Base-by-base conservation (phyloP, 1,140 invertebrate genomes). In the Uloborus diversus region DNA sequence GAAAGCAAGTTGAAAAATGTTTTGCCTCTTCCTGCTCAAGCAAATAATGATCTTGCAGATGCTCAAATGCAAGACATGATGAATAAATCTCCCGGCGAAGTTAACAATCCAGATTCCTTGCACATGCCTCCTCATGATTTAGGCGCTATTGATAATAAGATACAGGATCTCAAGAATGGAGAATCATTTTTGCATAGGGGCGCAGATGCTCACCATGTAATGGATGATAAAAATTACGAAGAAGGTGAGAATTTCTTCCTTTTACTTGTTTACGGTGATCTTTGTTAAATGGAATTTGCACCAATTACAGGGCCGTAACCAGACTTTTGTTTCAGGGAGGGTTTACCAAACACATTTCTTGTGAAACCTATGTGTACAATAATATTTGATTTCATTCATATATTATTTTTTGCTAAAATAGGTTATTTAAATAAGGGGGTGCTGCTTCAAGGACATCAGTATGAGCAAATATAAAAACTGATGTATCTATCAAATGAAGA, bases 161-260 rank as follows among this genome's bases (percentile, higher is more conserved):
- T 65, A 2, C 56, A 33, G 17, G 68, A 62, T 3, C 23, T 62
- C 17, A 73, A 62, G 51, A 66, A 78, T 65, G 73, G 14, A 25
- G 47, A 27, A 14, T 17, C 30, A 20, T 66, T 78, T 28, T 11
- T 78, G 28, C 61, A 66, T 17, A 53, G 73, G 66, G 73, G 73
- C 0, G 57, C 42, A 3, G 73, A 65, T n/a, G 59, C 30, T n/a
- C 61, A 37, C 37, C 14, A 27, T 13, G 61, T 78, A 4, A 78
- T 78, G 25, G 73, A 78, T 53, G 73, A 78, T 53, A 78, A 78
- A 53, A 78, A 78, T 33, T 78, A 78, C 42, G 73, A 78, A 42
- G 73, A 78, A 78, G 73, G 73, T 78, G 28, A 28, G 25, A 17
- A 27, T 42, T 42, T 13, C 17, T 42, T n/a, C n/a, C n/a, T n/a